These are phyloP conservation scores for Phoeniculus purpureus DNA, from an alignment of 2,797 vertebrate genomes.

Conservation along the genomic window DNA sequence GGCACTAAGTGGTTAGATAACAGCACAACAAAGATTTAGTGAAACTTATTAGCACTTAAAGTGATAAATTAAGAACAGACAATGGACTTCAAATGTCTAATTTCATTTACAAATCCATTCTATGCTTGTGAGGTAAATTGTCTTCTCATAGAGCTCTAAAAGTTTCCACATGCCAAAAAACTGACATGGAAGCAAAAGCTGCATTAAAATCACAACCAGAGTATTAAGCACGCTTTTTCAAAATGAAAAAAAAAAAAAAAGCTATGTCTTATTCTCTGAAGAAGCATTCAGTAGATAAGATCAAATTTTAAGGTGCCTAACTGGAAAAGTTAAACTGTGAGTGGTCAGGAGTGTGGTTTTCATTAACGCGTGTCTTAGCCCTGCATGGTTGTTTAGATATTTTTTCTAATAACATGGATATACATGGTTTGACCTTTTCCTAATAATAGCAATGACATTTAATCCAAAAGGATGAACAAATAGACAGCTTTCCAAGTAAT, in stretches of 20 bases:
- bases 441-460: slow-evolving; percentile 48
- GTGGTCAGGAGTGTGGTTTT: background rate
- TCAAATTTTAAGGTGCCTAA: background rate
- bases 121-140: background rate
- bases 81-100: background rate
- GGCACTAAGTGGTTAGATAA: background rate
- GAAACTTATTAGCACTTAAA: background rate
- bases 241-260: background rate
- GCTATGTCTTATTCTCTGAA: background rate
- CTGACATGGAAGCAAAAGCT: background rate
- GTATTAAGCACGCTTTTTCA: background rate
- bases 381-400: background rate
- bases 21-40: background rate
- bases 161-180: background rate
- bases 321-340: background rate
- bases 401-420: background rate
- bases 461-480: slow-evolving; percentile 21
- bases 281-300: background rate
- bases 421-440: slow-evolving; percentile 29
- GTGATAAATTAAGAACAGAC: background rate
- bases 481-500: slow-evolving; percentile 17
- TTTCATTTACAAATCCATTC: background rate
- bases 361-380: background rate
- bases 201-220: background rate
- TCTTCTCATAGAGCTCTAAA: background rate